Percentiles rank a stretch among this genome's conserved stretches.
Evolutionary conservation across 2,888 invertebrate species (phyloP).

Genomic region (Sphecodes monilicornis): DNA sequence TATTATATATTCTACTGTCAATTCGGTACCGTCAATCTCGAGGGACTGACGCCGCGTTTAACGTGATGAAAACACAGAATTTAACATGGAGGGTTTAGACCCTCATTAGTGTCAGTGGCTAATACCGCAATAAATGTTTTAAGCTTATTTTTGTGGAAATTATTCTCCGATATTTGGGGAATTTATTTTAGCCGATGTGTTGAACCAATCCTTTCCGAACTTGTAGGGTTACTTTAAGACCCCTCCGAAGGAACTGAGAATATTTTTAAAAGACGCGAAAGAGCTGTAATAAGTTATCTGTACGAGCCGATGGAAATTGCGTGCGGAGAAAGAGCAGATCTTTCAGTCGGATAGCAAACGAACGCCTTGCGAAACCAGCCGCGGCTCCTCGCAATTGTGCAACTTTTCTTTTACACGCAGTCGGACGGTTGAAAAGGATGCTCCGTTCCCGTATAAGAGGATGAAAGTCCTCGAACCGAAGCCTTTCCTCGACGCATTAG

Average conservation of each 20-base stretch:
- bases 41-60: no score
- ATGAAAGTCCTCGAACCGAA: neutral
- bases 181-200: neutral
- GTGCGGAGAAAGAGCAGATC: conserved; percentile 10
- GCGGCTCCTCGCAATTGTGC: conserved; percentile 1
- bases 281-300: neutral
- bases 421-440: neutral
- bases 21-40: no score
- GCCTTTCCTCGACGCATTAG: neutral
- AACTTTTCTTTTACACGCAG: conserved; percentile 10
- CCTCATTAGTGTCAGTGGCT: no score
- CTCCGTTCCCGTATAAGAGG: conserved; percentile 7
- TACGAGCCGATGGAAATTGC: conserved; percentile 9
- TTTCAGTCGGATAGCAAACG: neutral
- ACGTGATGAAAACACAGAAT: no score
- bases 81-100: neutral
- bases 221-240: neutral
- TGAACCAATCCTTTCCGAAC: no score
- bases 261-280: neutral
- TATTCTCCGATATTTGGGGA: neutral
- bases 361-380: conserved; percentile 2
- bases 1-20: no score
- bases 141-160: neutral
- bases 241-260: neutral
- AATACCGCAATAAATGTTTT: no score